Base-by-base conservation (phyloP, 2,113 vertebrate genomes). In the Parus major region DNA sequence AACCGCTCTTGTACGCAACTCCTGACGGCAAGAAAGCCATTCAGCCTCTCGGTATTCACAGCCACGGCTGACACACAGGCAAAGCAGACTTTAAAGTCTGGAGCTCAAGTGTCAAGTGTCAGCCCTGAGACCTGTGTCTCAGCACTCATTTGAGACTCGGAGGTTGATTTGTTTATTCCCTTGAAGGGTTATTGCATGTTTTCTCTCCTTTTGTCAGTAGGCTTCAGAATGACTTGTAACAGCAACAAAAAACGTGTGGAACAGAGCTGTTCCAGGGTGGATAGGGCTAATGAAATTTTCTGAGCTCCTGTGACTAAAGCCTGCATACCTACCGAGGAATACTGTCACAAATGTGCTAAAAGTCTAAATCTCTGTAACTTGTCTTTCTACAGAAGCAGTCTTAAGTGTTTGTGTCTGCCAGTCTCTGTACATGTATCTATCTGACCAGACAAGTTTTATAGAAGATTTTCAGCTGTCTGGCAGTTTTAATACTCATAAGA, bases 131-230 rank as follows among this genome's bases (percentile, higher is more conserved):
- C 86, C 80, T 83, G 70, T 78, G 61, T 90, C 72, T 96, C 80
- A 75, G 72, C 60, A 56, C 76, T 93, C 80, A 79, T 88, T 88
- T 88, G 72, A 93, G 91, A 75, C 69, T 78, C 7, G 2, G 73
- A 88, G 61, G 41, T 65, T 86, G 83, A 92, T 92, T 92, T 93
- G 88, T 92, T 95, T 94, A 93, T 94, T 92, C 68, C 85, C 88
- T 94, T 73, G 82, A 83, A 93, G 92, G 90, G n/a, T 65, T 93
- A 69, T 70, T 73, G 35, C 59, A 63, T 83, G 23, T 84, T 94
- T 95, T 93, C 49, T 89, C 28, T 84, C 33, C 22, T 76, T 91
- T 90, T 90, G 50, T 86, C 82, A 69, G 63, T 49, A 75, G 86
- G 36, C 57, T 95, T 41, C 73, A 83, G 75, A 68, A 83, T 21